Evolutionary conservation across 2,113 vertebrate species (phyloP).

Genomic region (Fulmarus glacialis): DNA sequence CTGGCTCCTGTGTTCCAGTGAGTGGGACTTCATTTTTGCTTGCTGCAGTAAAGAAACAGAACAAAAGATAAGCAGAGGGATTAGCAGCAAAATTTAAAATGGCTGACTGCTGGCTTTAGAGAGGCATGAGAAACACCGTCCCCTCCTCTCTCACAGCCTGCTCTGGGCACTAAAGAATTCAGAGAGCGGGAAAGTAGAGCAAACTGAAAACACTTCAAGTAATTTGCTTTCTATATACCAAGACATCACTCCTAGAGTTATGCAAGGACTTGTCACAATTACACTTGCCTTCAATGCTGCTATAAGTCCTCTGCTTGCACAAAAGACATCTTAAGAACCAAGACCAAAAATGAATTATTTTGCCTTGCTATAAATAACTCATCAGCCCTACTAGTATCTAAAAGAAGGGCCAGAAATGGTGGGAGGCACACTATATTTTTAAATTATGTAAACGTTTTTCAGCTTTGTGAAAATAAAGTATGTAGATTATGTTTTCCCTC

Average conservation of each 20-base stretch:
- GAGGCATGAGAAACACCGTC: background rate
- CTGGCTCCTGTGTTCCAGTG: slow-evolving; percentile 87
- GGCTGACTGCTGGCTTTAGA: background rate
- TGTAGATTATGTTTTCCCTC: background rate
- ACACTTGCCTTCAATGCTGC: background rate
- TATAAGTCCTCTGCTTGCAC: background rate
- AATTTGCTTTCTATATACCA: background rate
- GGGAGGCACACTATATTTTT: background rate
- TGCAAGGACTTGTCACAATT: background rate
- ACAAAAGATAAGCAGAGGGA: background rate
- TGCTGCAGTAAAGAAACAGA: slow-evolving; percentile 67
- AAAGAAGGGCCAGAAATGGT: background rate
- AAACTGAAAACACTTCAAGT: background rate
- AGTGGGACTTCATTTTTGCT: slow-evolving; percentile 91
- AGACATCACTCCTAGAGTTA: background rate
- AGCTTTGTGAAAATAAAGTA: background rate
- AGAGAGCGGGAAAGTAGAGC: background rate
- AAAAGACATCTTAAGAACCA: background rate
- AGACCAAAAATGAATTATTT: background rate
- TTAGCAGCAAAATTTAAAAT: slow-evolving; percentile 18
- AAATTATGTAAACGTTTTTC: background rate
- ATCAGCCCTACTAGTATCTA: background rate
- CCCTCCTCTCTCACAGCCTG: background rate
- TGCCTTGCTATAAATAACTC: background rate
- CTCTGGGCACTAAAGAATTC: background rate